Evolutionary conservation across 2,797 vertebrate genomes (phyloP).

Genomic region (Acomys russatus): DNA sequence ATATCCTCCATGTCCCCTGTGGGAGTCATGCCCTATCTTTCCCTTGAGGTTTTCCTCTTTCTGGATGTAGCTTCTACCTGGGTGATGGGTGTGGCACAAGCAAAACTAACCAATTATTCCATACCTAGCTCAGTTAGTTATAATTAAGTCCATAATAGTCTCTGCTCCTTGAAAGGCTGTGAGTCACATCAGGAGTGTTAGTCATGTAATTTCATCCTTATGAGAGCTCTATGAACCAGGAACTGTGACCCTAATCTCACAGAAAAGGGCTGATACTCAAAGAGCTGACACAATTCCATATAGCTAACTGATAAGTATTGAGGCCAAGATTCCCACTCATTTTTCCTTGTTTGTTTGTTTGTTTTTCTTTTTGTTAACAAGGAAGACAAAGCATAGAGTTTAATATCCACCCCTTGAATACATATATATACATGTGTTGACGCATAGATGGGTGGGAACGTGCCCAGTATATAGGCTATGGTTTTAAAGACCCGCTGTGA

Average conservation of each 20-base stretch:
- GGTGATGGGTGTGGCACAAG: neutral
- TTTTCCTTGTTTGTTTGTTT: neutral
- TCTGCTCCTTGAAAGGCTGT: neutral
- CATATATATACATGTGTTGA: neutral
- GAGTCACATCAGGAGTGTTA: neutral
- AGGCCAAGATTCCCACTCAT: neutral
- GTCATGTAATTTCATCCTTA: neutral
- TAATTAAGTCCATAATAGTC: neutral
- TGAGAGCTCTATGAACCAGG: neutral
- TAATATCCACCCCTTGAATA: neutral
- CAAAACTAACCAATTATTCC: constrained; percentile 26
- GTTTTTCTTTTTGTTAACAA: neutral
- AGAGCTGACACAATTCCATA: neutral
- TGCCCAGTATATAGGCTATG: neutral
- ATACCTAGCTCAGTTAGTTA: constrained; percentile 22
- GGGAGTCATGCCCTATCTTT: neutral
- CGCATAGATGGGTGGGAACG: neutral
- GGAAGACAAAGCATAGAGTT: neutral
- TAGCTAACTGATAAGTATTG: neutral
- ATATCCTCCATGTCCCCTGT: neutral
- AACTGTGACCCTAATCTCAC: neutral
- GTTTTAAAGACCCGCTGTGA: neutral
- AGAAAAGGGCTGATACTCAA: neutral
- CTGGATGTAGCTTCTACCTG: neutral
- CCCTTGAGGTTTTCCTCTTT: neutral